Evolutionary conservation across 1,140 invertebrate species (phyloP).

Genomic region (Trissolcus basalis): DNA sequence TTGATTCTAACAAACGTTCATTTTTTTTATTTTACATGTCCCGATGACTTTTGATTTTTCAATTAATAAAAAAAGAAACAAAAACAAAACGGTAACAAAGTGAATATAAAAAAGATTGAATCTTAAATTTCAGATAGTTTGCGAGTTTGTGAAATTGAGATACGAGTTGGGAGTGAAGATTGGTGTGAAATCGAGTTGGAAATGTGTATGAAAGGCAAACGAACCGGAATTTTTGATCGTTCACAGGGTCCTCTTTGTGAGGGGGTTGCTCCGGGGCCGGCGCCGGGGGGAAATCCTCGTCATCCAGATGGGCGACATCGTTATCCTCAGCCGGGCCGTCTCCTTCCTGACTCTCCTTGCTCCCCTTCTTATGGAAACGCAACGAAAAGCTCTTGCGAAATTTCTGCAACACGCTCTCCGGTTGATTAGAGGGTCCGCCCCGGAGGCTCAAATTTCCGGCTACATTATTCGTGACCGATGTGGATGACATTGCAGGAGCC

Average conservation of each 20-base stretch:
- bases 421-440: slow-evolving; percentile 61
- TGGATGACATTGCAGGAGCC: slow-evolving; percentile 51
- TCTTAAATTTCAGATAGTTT: too few relatives aligned
- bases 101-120: not conserved
- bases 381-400: slow-evolving; percentile 83
- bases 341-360: slow-evolving; percentile 73
- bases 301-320: slow-evolving; percentile 65
- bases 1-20: too few relatives aligned
- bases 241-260: slow-evolving; percentile 70
- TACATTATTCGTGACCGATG: slow-evolving; percentile 47
- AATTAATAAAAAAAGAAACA: too few relatives aligned
- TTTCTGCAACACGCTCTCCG: slow-evolving; percentile 80
- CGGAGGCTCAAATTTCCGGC: slow-evolving; percentile 57
- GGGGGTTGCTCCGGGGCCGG: slow-evolving; percentile 64
- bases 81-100: too few relatives aligned
- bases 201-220: slow-evolving; percentile 50
- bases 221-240: slow-evolving; percentile 73
- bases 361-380: slow-evolving; percentile 78
- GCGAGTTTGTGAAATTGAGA: too few relatives aligned
- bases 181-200: slow-evolving; percentile 34
- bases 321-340: slow-evolving; percentile 71
- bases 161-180: slow-evolving; percentile 5
- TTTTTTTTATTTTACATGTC: too few relatives aligned
- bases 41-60: too few relatives aligned
- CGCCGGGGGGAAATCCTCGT: slow-evolving; percentile 68